These are phyloP conservation scores for Drosophila cognata DNA, from an alignment of 2,888 invertebrate species.

Conservation along the genomic window DNA sequence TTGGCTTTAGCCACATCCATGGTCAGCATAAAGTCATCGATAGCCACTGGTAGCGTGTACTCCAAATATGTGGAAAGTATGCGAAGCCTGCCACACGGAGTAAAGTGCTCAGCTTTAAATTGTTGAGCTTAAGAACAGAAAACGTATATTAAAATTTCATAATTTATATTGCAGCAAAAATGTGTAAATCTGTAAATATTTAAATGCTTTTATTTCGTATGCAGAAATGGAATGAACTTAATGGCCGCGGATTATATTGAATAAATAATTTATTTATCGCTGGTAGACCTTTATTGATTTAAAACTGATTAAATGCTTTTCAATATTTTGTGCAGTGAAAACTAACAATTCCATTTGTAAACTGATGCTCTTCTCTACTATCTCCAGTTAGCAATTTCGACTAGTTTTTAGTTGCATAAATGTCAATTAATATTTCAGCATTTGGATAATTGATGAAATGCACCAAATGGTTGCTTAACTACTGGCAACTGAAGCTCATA, in stretches of 20 bases:
- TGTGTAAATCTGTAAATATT: neutral
- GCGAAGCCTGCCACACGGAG: neutral
- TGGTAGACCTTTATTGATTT: accelerated
- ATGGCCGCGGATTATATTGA: neutral
- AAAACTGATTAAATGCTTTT: neutral
- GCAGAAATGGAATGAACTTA: neutral
- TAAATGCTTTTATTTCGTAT: neutral
- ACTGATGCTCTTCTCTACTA: neutral
- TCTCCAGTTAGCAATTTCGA: neutral
- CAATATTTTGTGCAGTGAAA: neutral
- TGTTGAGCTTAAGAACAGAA: neutral
- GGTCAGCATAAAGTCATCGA: conserved; percentile 48
- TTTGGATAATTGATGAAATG: neutral
- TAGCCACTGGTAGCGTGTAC: conserved; percentile 23
- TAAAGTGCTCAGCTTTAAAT: neutral
- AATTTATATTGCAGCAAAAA: neutral
- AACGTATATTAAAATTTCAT: neutral
- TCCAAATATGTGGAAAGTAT: neutral
- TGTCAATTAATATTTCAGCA: neutral
- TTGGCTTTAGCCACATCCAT: conserved; percentile 32
- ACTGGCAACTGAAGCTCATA: conserved; percentile 19
- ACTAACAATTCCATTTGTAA: neutral
- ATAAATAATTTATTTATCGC: neutral
- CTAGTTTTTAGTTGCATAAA: neutral
- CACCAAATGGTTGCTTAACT: conserved; percentile 28